Percentiles rank a stretch among this genome's conserved stretches.
Conservation (phyloP, 2,797 vertebrate species). For the Pteronotus mesoamericanus region DNA sequence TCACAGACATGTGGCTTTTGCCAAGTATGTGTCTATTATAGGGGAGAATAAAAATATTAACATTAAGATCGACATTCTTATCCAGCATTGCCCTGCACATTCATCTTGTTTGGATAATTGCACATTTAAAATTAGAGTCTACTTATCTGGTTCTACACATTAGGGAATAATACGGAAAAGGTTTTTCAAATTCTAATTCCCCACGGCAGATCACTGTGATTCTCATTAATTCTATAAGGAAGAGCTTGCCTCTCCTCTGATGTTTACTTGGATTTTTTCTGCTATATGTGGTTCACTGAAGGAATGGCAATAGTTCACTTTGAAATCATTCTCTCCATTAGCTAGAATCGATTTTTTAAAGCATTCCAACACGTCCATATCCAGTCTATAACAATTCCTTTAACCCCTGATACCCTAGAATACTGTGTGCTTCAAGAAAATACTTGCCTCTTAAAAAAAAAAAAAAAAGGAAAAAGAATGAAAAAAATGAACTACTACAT, state of each 20-base stretch:
- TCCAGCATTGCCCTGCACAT: not conserved
- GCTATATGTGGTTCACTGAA: conserved; percentile 68
- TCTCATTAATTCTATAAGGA: conserved; percentile 61
- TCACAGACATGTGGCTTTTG: not conserved
- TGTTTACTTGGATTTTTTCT: conserved; percentile 71
- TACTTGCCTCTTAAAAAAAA: not conserved
- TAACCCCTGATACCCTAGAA: conserved; percentile 62
- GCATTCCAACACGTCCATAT: conserved; percentile 72
- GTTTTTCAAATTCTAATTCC: conserved; percentile 51
- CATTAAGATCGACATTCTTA: conserved; percentile 12
- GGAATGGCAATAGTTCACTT: conserved; percentile 71
- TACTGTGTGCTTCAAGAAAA: not conserved
- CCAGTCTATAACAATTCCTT: conserved; percentile 58
- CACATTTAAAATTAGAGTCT: conserved; percentile 58
- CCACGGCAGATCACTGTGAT: not conserved
- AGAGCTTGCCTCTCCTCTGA: conserved; percentile 39
- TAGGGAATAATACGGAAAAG: not conserved
- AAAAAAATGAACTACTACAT: not conserved
- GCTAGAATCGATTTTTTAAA: conserved; percentile 76
- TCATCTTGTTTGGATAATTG: conserved; percentile 63
- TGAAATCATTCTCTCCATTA: conserved; percentile 79
- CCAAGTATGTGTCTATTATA: not conserved
- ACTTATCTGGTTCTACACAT: conserved; percentile 46
- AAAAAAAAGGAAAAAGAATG: not conserved
- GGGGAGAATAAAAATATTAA: conserved; percentile 47